phyloP scores from a whole-genome alignment of 2,888 invertebrate species.

The Drosophila acutilabella region DNA sequence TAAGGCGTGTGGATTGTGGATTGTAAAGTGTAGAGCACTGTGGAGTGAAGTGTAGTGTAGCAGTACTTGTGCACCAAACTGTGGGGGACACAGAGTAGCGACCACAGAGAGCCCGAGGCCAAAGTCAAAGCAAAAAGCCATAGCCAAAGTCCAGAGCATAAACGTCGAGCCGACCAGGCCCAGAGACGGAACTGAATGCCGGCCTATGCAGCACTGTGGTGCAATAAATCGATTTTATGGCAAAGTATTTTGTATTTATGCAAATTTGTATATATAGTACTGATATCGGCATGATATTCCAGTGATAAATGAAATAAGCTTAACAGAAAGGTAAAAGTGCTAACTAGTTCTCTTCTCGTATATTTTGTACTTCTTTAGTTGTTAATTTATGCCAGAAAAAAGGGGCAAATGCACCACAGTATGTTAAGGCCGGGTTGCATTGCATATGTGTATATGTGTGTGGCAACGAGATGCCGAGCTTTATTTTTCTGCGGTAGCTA shows the following conservation, averaged over 20 bases:
- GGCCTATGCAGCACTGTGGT: conserved; percentile 5
- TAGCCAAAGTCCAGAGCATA: conserved; percentile 30
- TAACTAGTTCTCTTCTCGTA: too few relatives aligned
- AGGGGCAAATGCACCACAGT: too few relatives aligned
- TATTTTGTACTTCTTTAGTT: too few relatives aligned
- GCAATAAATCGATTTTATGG: too few relatives aligned
- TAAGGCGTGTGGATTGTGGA: conserved; percentile 31
- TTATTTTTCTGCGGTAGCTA: conserved; percentile 68
- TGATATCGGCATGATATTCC: too few relatives aligned
- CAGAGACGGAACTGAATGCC: conserved; percentile 18
- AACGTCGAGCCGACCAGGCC: conserved; percentile 22
- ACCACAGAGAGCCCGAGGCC: conserved; percentile 21
- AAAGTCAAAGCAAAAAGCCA: conserved; percentile 30
- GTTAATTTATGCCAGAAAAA: too few relatives aligned
- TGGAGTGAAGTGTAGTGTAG: conserved; percentile 4
- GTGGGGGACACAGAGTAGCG: conserved; percentile 11
- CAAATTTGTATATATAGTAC: too few relatives aligned
- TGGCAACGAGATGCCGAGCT: conserved; percentile 65
- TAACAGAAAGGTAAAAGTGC: too few relatives aligned
- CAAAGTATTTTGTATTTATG: too few relatives aligned
- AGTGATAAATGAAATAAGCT: too few relatives aligned
- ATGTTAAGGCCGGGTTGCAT: conserved; percentile 45
- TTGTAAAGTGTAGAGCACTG: not conserved
- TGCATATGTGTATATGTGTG: conserved; percentile 27
- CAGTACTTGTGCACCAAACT: conserved; percentile 1